These are phyloP conservation scores for Diarsia dahlii DNA, from an alignment of 2,888 invertebrate species.

Conservation along the genomic window DNA sequence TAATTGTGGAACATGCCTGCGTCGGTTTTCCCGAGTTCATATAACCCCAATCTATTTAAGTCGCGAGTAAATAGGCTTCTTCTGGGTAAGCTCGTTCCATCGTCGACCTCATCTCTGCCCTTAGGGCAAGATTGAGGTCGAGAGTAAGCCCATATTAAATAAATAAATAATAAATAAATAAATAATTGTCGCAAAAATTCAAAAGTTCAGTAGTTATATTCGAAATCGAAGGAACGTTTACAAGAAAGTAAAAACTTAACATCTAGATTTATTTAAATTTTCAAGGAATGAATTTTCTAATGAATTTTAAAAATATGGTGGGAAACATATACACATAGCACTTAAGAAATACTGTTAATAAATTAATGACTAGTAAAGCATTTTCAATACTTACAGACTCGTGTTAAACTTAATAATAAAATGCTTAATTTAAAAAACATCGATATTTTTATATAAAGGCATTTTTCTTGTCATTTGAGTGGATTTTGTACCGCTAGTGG, in stretches of 20 bases:
- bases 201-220: conserved; percentile 48
- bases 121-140: no score
- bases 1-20: no score
- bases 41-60: no score
- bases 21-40: no score
- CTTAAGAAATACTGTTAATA: conserved; percentile 54
- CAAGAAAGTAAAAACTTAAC: conserved; percentile 48
- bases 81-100: no score
- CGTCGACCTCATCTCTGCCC: no score
- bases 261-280: conserved; percentile 20
- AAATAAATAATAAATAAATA: no score
- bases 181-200: background rate
- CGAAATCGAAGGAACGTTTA: conserved; percentile 36
- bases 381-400: conserved; percentile 51
- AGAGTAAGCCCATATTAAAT: no score
- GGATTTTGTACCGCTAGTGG: conserved; percentile 37
- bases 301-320: conserved; percentile 53
- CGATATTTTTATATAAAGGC: background rate
- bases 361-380: conserved; percentile 67
- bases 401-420: conserved; percentile 33
- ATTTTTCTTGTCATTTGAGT: background rate
- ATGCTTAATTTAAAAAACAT: conserved; percentile 11
- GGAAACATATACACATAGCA: conserved; percentile 52
- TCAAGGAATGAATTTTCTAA: conserved; percentile 57
- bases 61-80: no score